Evolutionary conservation across 2,797 vertebrate genomes (phyloP), one percentile per base, ranked within the genome.

Genomic region (Phalanger gymnotis): DNA sequence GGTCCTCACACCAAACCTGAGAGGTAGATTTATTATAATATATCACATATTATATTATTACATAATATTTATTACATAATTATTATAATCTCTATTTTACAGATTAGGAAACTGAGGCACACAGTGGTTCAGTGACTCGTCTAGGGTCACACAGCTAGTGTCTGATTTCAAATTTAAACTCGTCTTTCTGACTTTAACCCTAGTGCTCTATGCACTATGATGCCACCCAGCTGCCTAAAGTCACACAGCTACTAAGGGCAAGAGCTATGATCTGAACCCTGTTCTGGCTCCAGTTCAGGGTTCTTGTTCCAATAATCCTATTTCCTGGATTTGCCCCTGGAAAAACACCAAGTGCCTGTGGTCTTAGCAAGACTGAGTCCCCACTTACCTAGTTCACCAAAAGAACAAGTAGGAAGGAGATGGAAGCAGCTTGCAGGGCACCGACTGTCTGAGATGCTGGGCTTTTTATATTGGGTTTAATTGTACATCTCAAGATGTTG

Each of bases 401-500:
- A 97, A 96, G 96, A 97, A 96, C 94, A 57, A 94, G 93, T 4
- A 90, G 95, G 95, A 96, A 91, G 81, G 87, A 97, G 95, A 91
- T 40, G 91, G 66, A 95, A 96, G 95, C 91, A 97, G 95, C 97
- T 97, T 98, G 58, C 97, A 97, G 97, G 97, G 95, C 96, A 94
- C 94, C 96, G 73, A 56, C 94, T 34, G n/a, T 25, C 94, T 87
- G 92, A 10, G 52, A 66, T 0, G 0, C 6, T 34, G n/a, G 3
- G 90, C 96, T 96, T 98, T 97, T 97, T 98, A 98, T 98, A 97
- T 10, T 73, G 90, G 2, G 56, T 22, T 66, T 95, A 93, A 95
- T 97, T 87, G 30, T 52, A 30, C 73, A 12, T 91, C 58, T 92
- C 47, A 90, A 94, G 94, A 96, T 97, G 98, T 98, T 97, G 97